Conservation (phyloP, 2,888 invertebrate genomes). For the Mythimna loreyi region DNA sequence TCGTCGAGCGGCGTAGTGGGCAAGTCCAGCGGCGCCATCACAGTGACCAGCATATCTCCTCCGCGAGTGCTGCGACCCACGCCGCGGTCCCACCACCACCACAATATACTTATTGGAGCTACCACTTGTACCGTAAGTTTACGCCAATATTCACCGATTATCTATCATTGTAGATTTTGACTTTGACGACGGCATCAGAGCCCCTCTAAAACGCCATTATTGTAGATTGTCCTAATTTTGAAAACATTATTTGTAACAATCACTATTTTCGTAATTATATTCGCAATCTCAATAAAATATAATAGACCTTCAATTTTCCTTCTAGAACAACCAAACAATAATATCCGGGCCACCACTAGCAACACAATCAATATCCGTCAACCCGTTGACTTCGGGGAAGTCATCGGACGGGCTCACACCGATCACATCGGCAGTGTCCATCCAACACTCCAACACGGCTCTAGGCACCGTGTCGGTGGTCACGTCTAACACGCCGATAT, state of each 20-base stretch:
- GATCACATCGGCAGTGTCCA: slow-evolving; percentile 78
- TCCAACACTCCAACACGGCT: slow-evolving; percentile 83
- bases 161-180: too few species aligned
- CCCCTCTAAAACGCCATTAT: too few species aligned
- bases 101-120: slow-evolving; percentile 81
- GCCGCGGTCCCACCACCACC: slow-evolving; percentile 90
- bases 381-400: slow-evolving; percentile 81
- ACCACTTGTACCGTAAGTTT: slow-evolving; percentile 36
- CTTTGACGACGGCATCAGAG: too few species aligned
- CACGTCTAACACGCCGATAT: slow-evolving; percentile 56
- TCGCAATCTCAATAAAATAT: not conserved
- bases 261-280: too few species aligned
- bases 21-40: slow-evolving; percentile 61
- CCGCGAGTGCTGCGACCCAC: slow-evolving; percentile 86
- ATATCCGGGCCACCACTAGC: slow-evolving; percentile 77
- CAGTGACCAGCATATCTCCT: slow-evolving; percentile 73
- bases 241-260: too few species aligned
- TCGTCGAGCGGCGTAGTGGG: slow-evolving; percentile 60
- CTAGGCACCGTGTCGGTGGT: slow-evolving; percentile 81
- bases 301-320: slow-evolving; percentile 14
- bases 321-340: slow-evolving; percentile 79
- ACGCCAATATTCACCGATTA: too few species aligned
- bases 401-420: slow-evolving; percentile 82
- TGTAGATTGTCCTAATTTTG: too few species aligned
- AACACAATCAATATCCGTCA: slow-evolving; percentile 83